phyloP scores from a whole-genome alignment of 1,140 invertebrate species.

The Pseudomyrmex pallidus region DNA sequence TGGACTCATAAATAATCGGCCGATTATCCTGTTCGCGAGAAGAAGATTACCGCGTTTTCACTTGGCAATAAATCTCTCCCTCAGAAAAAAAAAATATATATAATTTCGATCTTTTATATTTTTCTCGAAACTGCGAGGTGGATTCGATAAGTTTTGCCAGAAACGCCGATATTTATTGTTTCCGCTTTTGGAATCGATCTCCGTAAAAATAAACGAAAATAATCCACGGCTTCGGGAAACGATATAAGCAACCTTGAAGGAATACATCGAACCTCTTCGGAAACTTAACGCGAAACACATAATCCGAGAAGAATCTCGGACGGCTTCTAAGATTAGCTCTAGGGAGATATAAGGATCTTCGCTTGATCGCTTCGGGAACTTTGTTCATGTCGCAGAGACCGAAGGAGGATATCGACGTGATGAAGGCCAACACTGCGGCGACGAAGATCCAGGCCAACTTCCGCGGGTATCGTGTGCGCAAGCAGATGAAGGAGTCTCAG shows the following conservation, averaged over 20 bases:
- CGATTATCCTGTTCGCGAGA: neutral
- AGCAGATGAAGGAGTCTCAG: slow-evolving; percentile 85
- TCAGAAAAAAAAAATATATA: neutral
- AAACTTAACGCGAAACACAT: neutral
- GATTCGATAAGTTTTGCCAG: no score
- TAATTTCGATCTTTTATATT: slow-evolving; percentile 2
- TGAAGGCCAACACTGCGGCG: slow-evolving; percentile 86
- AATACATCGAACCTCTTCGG: neutral
- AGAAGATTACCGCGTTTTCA: neutral
- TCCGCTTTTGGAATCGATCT: slow-evolving; percentile 5
- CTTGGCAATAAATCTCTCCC: slow-evolving; percentile 12
- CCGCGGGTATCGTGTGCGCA: slow-evolving; percentile 89
- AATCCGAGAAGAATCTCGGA: neutral
- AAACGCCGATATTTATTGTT: slow-evolving; percentile 16
- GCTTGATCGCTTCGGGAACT: slow-evolving; percentile 17
- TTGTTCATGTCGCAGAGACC: slow-evolving; percentile 44
- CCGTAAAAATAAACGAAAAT: slow-evolving; percentile 4
- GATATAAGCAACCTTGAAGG: neutral
- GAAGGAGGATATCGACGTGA: slow-evolving; percentile 63
- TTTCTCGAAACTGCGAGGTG: no score
- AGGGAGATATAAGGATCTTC: neutral
- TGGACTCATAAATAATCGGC: slow-evolving; percentile 24
- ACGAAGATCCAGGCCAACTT: slow-evolving; percentile 91
- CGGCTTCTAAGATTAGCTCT: neutral
- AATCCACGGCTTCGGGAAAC: neutral